Evolutionary conservation across 2,888 invertebrate genomes (phyloP).

Genomic region (Euspilapteryx auroguttella): DNA sequence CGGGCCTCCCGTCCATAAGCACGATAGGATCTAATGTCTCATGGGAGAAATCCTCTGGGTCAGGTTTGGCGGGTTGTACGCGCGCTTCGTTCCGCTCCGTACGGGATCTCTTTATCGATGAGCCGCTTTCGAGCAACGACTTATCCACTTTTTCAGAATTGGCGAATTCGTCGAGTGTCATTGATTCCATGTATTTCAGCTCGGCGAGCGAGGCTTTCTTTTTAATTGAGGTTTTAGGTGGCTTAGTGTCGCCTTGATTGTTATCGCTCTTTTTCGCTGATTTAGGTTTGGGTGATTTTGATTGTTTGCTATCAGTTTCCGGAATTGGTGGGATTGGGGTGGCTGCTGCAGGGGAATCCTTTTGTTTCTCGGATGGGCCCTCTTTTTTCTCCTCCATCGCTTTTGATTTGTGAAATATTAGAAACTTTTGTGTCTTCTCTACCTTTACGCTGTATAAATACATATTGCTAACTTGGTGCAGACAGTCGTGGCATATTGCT

Average conservation of each 20-base stretch:
- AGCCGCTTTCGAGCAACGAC: constrained; percentile 19
- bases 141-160: constrained; percentile 33
- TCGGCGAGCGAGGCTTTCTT: constrained; percentile 25
- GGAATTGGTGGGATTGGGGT: constrained; percentile 16
- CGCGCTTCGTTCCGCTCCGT: constrained; percentile 9
- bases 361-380: constrained; percentile 9
- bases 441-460: constrained; percentile 44
- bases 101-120: constrained; percentile 10
- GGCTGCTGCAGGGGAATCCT: constrained; percentile 19
- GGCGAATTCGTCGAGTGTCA: constrained; percentile 46
- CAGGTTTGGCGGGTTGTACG: constrained; percentile 12
- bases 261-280: constrained; percentile 13
- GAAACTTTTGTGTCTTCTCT: constrained; percentile 46
- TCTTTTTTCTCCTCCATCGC: constrained; percentile 19
- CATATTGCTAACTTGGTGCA: constrained; percentile 37
- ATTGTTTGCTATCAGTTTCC: constrained; percentile 13
- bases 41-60: constrained; percentile 12
- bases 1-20: constrained; percentile 38
- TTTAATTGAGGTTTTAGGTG: constrained; percentile 18
- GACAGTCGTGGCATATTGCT: constrained; percentile 52
- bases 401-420: constrained; percentile 40
- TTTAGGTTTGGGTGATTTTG: not conserved
- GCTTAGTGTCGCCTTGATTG: constrained; percentile 27
- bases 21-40: constrained; percentile 34
- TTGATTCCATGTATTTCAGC: constrained; percentile 37